Conservation (phyloP, 2,888 invertebrate species). For the Cacoxenus indagator region DNA sequence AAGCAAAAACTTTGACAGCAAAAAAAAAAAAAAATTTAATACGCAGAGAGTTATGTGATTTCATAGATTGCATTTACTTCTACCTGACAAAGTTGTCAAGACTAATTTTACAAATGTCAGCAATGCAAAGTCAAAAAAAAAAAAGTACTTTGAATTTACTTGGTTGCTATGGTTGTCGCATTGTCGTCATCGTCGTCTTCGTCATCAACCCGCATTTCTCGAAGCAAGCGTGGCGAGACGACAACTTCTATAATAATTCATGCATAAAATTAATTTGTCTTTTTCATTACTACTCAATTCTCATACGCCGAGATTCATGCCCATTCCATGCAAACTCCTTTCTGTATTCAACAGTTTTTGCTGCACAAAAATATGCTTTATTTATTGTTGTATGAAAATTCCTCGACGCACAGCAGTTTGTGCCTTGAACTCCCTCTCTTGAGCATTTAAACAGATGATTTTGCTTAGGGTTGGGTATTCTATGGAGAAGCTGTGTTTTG, state of each 20-base stretch:
- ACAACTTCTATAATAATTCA: constrained; percentile 41
- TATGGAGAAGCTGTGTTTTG: too few relatives aligned
- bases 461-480: too few relatives aligned
- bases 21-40: too few relatives aligned
- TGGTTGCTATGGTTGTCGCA: neutral
- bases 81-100: neutral
- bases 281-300: constrained; percentile 1
- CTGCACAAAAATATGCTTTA: neutral
- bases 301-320: neutral
- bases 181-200: neutral
- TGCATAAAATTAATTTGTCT: constrained; percentile 54
- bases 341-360: neutral
- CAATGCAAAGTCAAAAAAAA: neutral
- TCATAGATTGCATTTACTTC: too few relatives aligned
- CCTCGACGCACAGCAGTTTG: neutral
- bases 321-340: too few relatives aligned
- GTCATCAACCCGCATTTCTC: neutral
- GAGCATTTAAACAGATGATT: too few relatives aligned
- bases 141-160: neutral
- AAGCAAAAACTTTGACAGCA: too few relatives aligned
- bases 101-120: neutral
- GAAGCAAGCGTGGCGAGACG: neutral
- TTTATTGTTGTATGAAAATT: neutral
- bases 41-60: too few relatives aligned
- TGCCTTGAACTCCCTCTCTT: too few relatives aligned